A percentile compares a stretch with the other conserved stretches of the same genome.
Conservation (phyloP, 2,888 invertebrate genomes). For the Urechis unicinctus region DNA sequence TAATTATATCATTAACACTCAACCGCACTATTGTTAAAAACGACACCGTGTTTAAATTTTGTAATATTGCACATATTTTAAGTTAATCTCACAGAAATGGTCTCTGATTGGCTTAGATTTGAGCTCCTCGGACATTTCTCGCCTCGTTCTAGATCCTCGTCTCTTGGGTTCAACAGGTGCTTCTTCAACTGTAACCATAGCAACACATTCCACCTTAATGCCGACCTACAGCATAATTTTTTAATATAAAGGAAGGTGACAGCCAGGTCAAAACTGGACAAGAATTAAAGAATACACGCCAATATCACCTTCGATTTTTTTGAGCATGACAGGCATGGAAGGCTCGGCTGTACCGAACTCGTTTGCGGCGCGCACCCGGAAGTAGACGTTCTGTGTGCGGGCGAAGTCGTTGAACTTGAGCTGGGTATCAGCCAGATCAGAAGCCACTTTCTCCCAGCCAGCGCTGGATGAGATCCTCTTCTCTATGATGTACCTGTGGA, state of each 20-base stretch:
- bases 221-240: too few species aligned
- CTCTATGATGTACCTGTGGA: constrained; percentile 79
- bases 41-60: too few species aligned
- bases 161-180: background rate
- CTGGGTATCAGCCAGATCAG: constrained; percentile 23
- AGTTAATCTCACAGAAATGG: constrained; percentile 6
- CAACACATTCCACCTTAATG: too few species aligned
- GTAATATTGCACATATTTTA: background rate
- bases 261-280: too few species aligned
- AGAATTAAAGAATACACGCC: background rate
- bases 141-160: constrained; percentile 1
- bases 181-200: background rate
- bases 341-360: constrained; percentile 94
- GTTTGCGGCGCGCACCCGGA: constrained; percentile 91
- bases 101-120: constrained; percentile 1
- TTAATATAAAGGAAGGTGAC: too few species aligned
- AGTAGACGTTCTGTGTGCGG: constrained; percentile 74
- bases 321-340: constrained; percentile 60
- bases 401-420: constrained; percentile 11
- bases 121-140: background rate
- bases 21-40: too few species aligned
- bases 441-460: constrained; percentile 36
- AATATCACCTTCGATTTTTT: constrained; percentile 12
- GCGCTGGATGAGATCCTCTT: constrained; percentile 57
- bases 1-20: too few species aligned